Percentiles rank a stretch among this genome's conserved stretches.
Conservation (phyloP, 2,888 invertebrate species). For the Dascillus cervinus region DNA sequence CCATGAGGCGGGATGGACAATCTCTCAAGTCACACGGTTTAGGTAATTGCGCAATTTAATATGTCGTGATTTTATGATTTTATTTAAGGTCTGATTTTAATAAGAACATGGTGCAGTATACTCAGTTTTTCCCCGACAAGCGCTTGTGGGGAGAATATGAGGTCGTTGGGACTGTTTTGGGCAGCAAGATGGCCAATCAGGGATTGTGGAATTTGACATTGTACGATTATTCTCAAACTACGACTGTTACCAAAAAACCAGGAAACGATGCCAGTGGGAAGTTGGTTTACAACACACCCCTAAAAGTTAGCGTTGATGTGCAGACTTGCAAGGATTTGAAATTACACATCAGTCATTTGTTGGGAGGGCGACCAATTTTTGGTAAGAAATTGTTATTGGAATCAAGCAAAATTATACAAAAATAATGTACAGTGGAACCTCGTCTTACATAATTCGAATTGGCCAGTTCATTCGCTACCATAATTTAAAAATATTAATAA, state of each 20-base stretch:
- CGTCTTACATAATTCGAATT: too few relatives aligned
- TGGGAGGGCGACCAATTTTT: slow-evolving; percentile 57
- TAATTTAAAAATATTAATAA: too few relatives aligned
- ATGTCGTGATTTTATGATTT: not conserved
- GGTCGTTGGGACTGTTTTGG: slow-evolving; percentile 55
- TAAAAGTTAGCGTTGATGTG: slow-evolving; percentile 63
- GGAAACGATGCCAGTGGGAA: slow-evolving; percentile 35
- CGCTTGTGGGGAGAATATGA: slow-evolving; percentile 62
- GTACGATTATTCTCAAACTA: slow-evolving; percentile 59
- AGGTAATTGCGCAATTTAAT: slow-evolving; percentile 41
- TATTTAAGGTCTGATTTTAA: slow-evolving; percentile 55
- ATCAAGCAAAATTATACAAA: too few relatives aligned
- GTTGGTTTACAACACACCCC: slow-evolving; percentile 29
- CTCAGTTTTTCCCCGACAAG: slow-evolving; percentile 79
- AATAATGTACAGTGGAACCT: too few relatives aligned
- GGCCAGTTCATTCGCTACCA: too few relatives aligned
- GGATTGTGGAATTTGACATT: slow-evolving; percentile 72
- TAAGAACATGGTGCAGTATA: slow-evolving; percentile 60
- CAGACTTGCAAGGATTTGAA: slow-evolving; percentile 70
- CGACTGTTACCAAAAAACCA: slow-evolving; percentile 52
- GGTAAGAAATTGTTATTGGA: too few relatives aligned
- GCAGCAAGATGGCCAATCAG: slow-evolving; percentile 52
- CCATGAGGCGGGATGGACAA: slow-evolving; percentile 68
- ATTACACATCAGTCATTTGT: slow-evolving; percentile 66
- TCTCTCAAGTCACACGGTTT: slow-evolving; percentile 68